Evolutionary conservation across 30 jellyfish, hydroid and myxozoan species (phyloP).

Genomic region (Chironex yamaguchii): DNA sequence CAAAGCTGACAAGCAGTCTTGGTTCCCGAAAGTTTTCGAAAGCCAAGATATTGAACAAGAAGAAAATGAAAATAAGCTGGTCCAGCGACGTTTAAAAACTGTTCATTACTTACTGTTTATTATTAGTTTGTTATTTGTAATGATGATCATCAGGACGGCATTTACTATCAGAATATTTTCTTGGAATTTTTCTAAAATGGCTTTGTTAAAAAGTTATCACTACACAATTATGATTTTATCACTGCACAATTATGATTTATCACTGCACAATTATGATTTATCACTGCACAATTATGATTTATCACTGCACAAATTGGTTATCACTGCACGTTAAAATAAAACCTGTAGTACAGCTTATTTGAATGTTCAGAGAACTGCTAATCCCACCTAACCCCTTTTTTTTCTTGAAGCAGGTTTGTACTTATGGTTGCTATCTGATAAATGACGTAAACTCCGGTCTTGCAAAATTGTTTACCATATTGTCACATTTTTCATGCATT

Average conservation of each 20-base stretch:
- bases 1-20: conserved; percentile 30
- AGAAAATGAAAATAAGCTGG: conserved; percentile 6
- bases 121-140: conserved; percentile 16
- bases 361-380: too few relatives aligned
- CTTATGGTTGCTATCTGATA: too few relatives aligned
- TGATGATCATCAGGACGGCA: conserved; percentile 28
- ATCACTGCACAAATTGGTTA: too few relatives aligned
- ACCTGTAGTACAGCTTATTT: too few relatives aligned
- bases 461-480: too few relatives aligned
- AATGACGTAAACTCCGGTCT: too few relatives aligned
- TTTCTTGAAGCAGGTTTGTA: too few relatives aligned
- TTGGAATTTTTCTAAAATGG: conserved; percentile 34
- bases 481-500: too few relatives aligned
- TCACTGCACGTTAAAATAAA: too few relatives aligned
- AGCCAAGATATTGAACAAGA: conserved; percentile 36
- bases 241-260: not conserved
- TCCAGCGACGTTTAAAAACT: conserved; percentile 30
- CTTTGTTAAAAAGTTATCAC: conserved; percentile 14
- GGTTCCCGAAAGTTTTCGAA: conserved; percentile 50
- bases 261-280: too few relatives aligned
- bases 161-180: conserved; percentile 31
- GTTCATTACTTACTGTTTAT: conserved; percentile 17
- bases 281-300: too few relatives aligned
- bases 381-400: too few relatives aligned
- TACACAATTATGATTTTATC: not conserved